phyloP scores from a whole-genome alignment of 2,888 invertebrate species.

The Chymomyza fuscimana region DNA sequence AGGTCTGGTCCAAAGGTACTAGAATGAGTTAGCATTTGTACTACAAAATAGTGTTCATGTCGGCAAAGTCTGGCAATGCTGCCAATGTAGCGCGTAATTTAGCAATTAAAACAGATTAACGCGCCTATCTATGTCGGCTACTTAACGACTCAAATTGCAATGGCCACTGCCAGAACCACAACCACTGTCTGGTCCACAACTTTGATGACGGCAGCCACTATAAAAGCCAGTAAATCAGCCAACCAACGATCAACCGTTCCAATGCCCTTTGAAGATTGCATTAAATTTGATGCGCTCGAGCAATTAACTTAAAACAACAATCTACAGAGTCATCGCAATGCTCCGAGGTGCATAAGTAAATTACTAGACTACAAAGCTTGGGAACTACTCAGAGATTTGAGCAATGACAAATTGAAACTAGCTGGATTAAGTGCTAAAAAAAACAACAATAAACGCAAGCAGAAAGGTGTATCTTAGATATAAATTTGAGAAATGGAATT shows the following conservation, averaged over 20 bases:
- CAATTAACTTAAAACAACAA: too few species aligned
- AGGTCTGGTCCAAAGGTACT: constrained; percentile 22
- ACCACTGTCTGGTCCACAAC: constrained; percentile 4
- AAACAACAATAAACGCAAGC: too few species aligned
- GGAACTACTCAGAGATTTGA: too few species aligned
- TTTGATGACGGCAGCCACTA: constrained; percentile 16
- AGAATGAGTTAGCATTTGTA: not conserved
- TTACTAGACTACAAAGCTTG: too few species aligned
- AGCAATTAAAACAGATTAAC: constrained; percentile 74
- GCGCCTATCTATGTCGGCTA: constrained; percentile 48
- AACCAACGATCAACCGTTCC: constrained; percentile 26
- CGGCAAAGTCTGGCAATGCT: constrained; percentile 28
- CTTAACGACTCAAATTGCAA: constrained; percentile 52
- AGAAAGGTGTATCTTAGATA: too few species aligned
- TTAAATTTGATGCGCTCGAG: constrained; percentile 48
- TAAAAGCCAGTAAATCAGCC: too few species aligned
- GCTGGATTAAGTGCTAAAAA: too few species aligned
- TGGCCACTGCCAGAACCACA: constrained; percentile 5
- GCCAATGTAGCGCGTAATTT: constrained; percentile 67
- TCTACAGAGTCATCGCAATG: too few species aligned
- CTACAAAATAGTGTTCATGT: not conserved
- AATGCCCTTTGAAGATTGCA: constrained; percentile 29
- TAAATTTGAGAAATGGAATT: too few species aligned
- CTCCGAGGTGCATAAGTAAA: too few species aligned
- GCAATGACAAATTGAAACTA: too few species aligned